These are phyloP conservation scores for Poeciliopsis turrubarensis DNA, from an alignment of 2,113 vertebrate genomes.

Conservation along the genomic window DNA sequence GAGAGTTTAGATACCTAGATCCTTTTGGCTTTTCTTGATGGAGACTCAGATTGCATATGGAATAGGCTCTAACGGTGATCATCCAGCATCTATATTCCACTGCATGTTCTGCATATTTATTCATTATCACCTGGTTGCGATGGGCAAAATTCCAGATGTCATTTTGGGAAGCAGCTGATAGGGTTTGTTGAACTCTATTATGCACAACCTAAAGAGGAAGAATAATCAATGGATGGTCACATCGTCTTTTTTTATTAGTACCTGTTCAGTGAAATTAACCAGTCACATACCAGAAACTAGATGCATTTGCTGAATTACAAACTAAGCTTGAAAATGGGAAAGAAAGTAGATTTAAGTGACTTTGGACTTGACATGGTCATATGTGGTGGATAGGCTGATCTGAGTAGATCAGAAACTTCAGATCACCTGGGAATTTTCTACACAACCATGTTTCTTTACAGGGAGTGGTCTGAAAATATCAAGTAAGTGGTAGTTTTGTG, in stretches of 20 bases:
- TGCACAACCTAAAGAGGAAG: not conserved
- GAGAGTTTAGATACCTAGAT: constrained; percentile 11
- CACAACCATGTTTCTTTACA: not conserved
- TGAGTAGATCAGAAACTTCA: too few relatives aligned
- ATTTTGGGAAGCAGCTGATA: too few relatives aligned
- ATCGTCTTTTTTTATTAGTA: not conserved
- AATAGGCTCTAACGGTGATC: not conserved
- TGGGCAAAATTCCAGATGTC: too few relatives aligned
- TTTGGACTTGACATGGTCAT: not conserved
- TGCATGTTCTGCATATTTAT: too few relatives aligned
- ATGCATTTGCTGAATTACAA: not conserved
- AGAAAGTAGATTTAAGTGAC: not conserved
- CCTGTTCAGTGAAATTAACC: not conserved
- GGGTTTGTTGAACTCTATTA: too few relatives aligned
- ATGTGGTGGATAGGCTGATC: not conserved
- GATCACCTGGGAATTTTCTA: not conserved
- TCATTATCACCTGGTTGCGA: too few relatives aligned
- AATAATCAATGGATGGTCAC: not conserved
- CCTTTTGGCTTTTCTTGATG: constrained; percentile 28
- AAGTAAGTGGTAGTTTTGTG: not conserved
- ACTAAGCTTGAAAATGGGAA: not conserved
- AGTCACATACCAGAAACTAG: too few relatives aligned
- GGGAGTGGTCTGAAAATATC: too few relatives aligned
- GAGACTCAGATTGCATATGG: constrained; percentile 9
- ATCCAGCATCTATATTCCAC: too few relatives aligned